A percentile compares a stretch with the other conserved stretches of the same genome.
Conservation (phyloP, 2,113 vertebrate genomes). For the Junco hyemalis region DNA sequence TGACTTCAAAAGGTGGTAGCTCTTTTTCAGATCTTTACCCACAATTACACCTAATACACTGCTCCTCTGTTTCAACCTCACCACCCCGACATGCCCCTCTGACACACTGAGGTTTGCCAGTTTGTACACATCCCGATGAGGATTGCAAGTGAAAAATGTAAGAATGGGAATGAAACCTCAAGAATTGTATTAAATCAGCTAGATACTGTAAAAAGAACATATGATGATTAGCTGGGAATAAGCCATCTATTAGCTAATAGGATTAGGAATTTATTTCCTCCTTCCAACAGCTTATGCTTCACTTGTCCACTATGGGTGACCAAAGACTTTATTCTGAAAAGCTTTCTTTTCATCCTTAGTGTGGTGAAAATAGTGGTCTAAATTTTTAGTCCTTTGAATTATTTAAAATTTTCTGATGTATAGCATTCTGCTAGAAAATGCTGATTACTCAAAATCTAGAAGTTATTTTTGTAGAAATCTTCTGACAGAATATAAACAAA, state of each 20-base stretch:
- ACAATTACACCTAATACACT: neutral
- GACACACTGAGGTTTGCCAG: neutral
- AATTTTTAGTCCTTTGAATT: neutral
- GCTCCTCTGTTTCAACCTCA: neutral
- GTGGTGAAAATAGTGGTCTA: neutral
- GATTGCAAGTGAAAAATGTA: neutral
- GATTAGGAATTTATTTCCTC: conserved; percentile 20
- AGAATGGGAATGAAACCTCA: neutral
- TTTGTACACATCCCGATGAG: neutral
- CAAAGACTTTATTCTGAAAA: neutral
- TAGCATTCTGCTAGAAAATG: neutral
- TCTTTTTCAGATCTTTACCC: neutral
- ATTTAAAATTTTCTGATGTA: neutral
- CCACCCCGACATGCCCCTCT: accelerated
- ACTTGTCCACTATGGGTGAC: neutral
- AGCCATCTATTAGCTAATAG: conserved; percentile 7
- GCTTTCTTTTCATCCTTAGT: neutral
- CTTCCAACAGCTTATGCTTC: neutral
- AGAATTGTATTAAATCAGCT: neutral
- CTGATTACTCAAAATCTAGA: neutral
- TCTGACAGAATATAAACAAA: neutral
- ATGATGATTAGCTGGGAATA: neutral
- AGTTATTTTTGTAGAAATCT: neutral
- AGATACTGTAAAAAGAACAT: neutral
- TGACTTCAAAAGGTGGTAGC: neutral